Base-by-base conservation (phyloP, 2,888 invertebrate species). In the Taphrorychus bicolor region DNA sequence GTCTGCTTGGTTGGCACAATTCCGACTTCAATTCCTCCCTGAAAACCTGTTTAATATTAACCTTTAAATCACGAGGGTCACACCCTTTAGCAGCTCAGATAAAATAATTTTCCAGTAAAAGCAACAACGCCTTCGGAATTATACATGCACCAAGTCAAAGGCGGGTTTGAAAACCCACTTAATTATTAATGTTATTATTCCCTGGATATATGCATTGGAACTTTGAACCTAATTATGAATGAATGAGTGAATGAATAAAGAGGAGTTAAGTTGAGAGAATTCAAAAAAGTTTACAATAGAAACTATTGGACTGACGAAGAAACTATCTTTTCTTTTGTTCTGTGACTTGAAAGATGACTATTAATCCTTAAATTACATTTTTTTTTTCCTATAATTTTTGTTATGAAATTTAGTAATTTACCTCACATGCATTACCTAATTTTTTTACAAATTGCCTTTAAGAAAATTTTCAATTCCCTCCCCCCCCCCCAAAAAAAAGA, bases 51-150 rank as follows among this genome's bases (percentile, higher is more conserved):
- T 61, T 53, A 42, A 53, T 61, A 61, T 61, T 61, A 53, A 61
- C 7, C 24, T 42, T 23, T 45, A 2, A 45, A 19, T n/a, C 16
- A 45, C 17, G 40, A 56, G 62, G 62, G 62, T 57, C 49, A 48
- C 32, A 64, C 58, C 49, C 56, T n/a, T 48, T 14, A 19, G 17
- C 40, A 11, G 7, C 32, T 17, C n/a, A 62, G 56, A 64, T 64
- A 64, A 64, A 64, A 64, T 57, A 21, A 52, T 64, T 64, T 64
- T 52, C 64, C 42, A 51, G 58, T 64, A 58, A 57, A 58, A 23
- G 51, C 58, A 19, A 64, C 58, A 64, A 63, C 11, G 22, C 40
- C 49, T 19, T n/a, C 40, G 19, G 21, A 52, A 42, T 64, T 64
- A 64, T 58, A 22, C 57, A 64, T 64, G 64, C 51, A 58, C 9